Percentiles rank a stretch among this genome's conserved stretches.
Conservation (phyloP, 2,113 vertebrate species). For the Eublepharis macularius region DNA sequence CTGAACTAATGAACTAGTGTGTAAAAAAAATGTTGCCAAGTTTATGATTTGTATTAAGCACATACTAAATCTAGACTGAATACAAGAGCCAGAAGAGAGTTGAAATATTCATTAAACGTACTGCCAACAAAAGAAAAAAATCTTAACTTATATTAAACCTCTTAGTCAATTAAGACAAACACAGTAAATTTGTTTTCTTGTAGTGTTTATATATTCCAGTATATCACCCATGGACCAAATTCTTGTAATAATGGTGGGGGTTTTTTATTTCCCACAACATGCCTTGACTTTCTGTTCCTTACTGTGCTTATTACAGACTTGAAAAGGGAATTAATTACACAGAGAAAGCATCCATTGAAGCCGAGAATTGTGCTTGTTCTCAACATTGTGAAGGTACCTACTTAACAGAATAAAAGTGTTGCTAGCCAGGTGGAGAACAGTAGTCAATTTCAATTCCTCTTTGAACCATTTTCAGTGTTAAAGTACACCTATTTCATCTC, state of each 20-base stretch:
- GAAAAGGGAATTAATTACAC: background rate
- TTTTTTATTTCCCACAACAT: background rate
- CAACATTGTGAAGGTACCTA: background rate
- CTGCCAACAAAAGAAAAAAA: background rate
- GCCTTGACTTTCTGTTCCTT: background rate
- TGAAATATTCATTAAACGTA: background rate
- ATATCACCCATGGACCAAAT: background rate
- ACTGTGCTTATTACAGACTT: background rate
- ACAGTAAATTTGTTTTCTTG: background rate
- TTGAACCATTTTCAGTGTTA: background rate
- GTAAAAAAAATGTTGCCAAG: slow-evolving; percentile 32
- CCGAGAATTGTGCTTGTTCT: background rate
- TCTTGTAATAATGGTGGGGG: background rate
- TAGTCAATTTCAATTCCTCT: background rate
- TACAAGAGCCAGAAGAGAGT: slow-evolving; percentile 19
- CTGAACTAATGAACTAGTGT: slow-evolving; percentile 23
- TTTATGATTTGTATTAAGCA: background rate
- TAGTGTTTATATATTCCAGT: slow-evolving; percentile 8
- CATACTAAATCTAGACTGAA: slow-evolving; percentile 29
- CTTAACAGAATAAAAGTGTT: background rate
- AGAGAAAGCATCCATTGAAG: background rate
- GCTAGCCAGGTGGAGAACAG: background rate
- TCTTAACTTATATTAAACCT: slow-evolving; percentile 26
- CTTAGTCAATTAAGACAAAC: slow-evolving; percentile 22
- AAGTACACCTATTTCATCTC: background rate